These are phyloP conservation scores for Saimiri boliviensis DNA, from an alignment of 2,113 vertebrate genomes.

Conservation along the genomic window DNA sequence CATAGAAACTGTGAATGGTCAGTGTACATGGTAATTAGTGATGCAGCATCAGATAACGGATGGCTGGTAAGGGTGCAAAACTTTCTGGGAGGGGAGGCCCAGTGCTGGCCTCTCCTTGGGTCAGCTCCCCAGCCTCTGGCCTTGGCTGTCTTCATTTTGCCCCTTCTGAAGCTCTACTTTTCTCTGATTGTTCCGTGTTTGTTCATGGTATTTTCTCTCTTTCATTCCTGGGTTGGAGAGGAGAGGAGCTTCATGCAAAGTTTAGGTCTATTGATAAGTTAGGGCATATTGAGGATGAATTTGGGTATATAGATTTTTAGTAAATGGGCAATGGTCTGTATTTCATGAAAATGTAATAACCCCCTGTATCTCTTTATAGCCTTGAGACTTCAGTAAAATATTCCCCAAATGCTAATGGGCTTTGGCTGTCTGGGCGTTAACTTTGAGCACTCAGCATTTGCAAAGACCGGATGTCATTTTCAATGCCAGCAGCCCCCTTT, in stretches of 20 bases:
- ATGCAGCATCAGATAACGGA: not conserved
- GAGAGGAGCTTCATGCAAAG: not conserved
- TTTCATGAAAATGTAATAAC: not conserved
- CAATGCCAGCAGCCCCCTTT: not conserved
- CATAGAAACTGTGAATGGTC: not conserved
- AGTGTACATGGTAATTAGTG: not conserved
- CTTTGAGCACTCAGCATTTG: not conserved
- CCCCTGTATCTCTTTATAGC: fast-evolving
- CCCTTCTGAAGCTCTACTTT: not conserved
- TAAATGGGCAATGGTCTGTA: not conserved
- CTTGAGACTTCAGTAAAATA: not conserved
- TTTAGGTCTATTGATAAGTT: not conserved
- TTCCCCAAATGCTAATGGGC: not conserved
- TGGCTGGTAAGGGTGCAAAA: not conserved
- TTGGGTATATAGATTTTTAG: not conserved
- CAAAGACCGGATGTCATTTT: not conserved
- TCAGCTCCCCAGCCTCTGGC: not conserved
- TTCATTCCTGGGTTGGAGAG: not conserved
- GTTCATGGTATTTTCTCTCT: not conserved
- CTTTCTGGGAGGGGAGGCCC: not conserved
- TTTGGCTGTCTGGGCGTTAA: not conserved
- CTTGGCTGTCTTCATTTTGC: too few species aligned
- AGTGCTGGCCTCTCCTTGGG: not conserved
- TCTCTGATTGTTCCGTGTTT: not conserved
- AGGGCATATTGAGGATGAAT: not conserved